Base-by-base conservation (phyloP, 2,113 vertebrate species). In the Rhegmatorhina hoffmannsi region DNA sequence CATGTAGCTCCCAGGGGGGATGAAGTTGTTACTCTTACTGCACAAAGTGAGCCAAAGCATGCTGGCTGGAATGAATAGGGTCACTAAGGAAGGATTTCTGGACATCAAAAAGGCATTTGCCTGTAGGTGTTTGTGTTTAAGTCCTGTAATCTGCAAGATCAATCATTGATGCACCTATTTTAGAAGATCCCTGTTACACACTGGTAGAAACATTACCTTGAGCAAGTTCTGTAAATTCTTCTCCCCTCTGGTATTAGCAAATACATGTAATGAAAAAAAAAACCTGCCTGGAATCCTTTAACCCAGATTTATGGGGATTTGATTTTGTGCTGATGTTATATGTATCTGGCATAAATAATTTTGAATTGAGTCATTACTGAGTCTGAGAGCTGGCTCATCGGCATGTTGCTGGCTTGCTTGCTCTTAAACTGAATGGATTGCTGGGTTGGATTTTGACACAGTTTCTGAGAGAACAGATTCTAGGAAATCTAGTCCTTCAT, bases 401-500 rank as follows among this genome's bases (percentile, higher is more conserved):
- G 60, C 34, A 10, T 40, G 24, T 59, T 75, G 50, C 83, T 96
- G 76, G 43, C 89, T 84, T 72, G 64, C 43, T 86, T 70, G 18
- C 72, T 84, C 29, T 81, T 84, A 26, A 50, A 34, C 5, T 47
- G 91, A 53, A 58, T 83, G 46, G 28, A 52, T 83, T 69, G 18
- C 60, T 90, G 46, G 43, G 49, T 38, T 2, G 21, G 47, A 69
- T 73, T 87, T 72, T 80, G 53, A 74, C 80, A 46, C 26, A 66
- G 15, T 81, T 95, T 88, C 56, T 86, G 67, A 33, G 70, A 83
- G 46, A 78, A 70, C 19, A 82, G 46, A 52, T 94, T 96, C 95
- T 95, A 79, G 80, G 85, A 92, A 94, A 89, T 76, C 26, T 40
- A 83, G 53, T 77, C 64, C 59, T 81, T 92, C 13, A 34, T 94